These are phyloP conservation scores for Pangasius macronema DNA, from an alignment of 2,797 vertebrate genomes.

Conservation along the genomic window DNA sequence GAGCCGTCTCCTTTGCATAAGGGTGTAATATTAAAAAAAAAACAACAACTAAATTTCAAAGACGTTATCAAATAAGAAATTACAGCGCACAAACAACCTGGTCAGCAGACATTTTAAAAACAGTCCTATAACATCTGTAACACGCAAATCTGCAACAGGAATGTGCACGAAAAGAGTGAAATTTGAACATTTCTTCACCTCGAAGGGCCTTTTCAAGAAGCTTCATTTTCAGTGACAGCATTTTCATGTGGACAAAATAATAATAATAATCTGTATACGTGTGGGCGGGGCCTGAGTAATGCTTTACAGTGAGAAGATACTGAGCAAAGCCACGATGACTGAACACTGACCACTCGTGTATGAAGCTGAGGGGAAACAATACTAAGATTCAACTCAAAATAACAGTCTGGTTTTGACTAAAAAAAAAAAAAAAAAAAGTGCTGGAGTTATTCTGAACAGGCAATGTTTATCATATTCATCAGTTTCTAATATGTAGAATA, in stretches of 20 bases:
- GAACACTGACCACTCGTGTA: not conserved
- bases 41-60: not conserved
- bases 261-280: not conserved
- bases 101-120: not conserved
- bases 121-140: not conserved
- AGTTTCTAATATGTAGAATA: not conserved
- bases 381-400: conserved; percentile 14
- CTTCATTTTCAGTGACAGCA: not conserved
- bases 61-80: not conserved
- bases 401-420: conserved; percentile 15
- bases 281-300: not conserved
- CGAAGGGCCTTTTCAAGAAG: not conserved
- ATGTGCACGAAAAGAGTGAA: not conserved
- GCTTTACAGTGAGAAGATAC: not conserved
- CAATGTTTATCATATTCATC: conserved; percentile 13
- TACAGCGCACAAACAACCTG: not conserved
- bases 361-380: not conserved
- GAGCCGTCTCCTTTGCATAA: not conserved
- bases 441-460: conserved; percentile 9
- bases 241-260: not conserved
- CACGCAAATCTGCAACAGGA: not conserved
- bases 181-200: not conserved
- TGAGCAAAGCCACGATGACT: not conserved
- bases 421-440: conserved; percentile 8
- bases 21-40: not conserved